A percentile compares a stretch with the other conserved stretches of the same genome.
Evolutionary conservation across 2,113 vertebrate genomes (phyloP).

Genomic region (Oriolus oriolus): DNA sequence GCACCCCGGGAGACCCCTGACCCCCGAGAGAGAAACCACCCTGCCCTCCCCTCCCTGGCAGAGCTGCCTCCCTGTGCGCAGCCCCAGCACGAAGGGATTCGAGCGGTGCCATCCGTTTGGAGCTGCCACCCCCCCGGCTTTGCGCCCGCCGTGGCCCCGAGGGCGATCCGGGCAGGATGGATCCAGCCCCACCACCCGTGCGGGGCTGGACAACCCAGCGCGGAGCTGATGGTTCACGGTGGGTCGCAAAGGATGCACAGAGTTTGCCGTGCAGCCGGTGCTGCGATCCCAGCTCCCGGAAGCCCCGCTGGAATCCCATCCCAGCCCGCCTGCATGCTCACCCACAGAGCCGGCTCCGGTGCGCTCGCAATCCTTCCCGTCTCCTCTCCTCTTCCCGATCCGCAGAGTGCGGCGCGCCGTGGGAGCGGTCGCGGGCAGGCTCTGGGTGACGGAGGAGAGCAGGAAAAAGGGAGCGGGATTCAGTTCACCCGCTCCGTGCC

Average conservation of each 20-base stretch:
- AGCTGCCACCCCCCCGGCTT: accelerated
- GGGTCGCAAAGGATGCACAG: background rate
- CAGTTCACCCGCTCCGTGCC: background rate
- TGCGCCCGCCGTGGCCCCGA: background rate
- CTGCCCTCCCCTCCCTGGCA: background rate
- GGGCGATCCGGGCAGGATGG: background rate
- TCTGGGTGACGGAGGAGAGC: background rate
- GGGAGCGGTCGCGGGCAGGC: background rate
- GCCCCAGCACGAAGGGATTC: background rate
- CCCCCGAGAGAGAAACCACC: background rate
- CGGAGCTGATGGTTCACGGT: background rate
- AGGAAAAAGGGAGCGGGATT: background rate
- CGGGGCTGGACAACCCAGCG: background rate
- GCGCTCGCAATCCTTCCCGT: background rate
- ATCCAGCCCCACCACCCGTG: background rate
- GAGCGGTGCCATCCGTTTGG: accelerated
- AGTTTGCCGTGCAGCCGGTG: background rate
- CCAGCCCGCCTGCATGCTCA: background rate
- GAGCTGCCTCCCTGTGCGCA: background rate
- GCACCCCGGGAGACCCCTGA: background rate
- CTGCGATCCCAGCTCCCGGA: background rate
- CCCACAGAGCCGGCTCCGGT: background rate
- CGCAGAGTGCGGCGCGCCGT: accelerated
- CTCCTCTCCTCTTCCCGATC: background rate
- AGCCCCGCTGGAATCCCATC: background rate